A percentile compares a stretch with the other conserved stretches of the same genome.
These are phyloP conservation scores for Pycnonotus jocosus DNA, from an alignment of 2,113 vertebrate species.

Conservation along the genomic window DNA sequence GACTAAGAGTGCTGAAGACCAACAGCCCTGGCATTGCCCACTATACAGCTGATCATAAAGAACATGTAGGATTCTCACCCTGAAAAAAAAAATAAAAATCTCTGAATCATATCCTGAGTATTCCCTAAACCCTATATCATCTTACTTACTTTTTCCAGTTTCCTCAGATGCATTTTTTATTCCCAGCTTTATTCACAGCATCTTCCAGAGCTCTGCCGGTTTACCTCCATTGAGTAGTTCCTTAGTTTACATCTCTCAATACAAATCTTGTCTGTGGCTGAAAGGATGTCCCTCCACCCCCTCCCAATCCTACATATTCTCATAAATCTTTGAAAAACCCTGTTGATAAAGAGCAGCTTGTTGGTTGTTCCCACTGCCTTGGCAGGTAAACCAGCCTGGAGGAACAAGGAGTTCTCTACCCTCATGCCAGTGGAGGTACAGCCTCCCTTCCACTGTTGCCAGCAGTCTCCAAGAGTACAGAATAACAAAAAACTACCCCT, in stretches of 20 bases:
- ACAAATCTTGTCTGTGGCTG: not conserved
- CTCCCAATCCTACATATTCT: not conserved
- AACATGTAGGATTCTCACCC: not conserved
- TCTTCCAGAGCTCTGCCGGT: not conserved
- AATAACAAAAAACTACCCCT: not conserved
- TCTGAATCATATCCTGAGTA: not conserved
- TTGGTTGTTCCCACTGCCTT: not conserved
- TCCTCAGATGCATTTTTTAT: not conserved
- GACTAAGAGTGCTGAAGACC: not conserved
- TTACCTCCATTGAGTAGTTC: not conserved
- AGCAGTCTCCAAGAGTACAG: not conserved
- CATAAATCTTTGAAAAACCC: not conserved
- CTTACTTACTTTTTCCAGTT: not conserved
- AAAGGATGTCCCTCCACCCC: not conserved
- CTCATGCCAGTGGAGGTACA: not conserved
- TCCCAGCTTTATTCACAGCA: not conserved
- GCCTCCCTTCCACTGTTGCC: not conserved
- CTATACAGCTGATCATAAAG: not conserved
- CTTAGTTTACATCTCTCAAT: not conserved
- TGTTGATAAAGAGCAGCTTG: not conserved
- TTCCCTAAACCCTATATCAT: not conserved
- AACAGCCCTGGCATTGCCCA: not conserved
- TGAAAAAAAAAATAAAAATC: not conserved
- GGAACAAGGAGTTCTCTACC: not conserved
- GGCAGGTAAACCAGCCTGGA: not conserved